phyloP scores from a whole-genome alignment of 2,113 vertebrate species.

The Psophia crepitans region DNA sequence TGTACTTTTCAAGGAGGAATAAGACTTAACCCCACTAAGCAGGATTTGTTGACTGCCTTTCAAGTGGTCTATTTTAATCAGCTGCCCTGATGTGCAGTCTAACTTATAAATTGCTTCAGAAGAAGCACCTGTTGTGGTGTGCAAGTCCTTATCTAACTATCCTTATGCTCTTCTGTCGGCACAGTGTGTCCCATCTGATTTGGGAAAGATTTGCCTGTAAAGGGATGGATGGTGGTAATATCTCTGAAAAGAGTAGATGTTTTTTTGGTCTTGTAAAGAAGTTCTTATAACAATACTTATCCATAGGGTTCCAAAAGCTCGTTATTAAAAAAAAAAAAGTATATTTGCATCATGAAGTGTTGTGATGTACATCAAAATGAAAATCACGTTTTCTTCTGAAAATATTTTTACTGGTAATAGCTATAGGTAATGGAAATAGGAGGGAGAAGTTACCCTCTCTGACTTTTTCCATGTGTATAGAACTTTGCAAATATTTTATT shows the following conservation, averaged over 20 bases:
- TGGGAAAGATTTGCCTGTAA: neutral
- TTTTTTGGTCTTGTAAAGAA: neutral
- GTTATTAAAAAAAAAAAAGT: too few relatives aligned
- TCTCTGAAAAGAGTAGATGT: neutral
- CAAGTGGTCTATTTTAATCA: neutral
- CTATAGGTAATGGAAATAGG: neutral
- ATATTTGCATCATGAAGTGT: neutral
- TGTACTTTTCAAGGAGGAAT: neutral
- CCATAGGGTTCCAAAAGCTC: fast-evolving
- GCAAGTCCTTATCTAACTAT: neutral
- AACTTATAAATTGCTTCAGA: neutral
- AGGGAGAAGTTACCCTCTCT: neutral
- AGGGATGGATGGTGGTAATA: neutral
- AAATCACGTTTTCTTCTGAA: neutral
- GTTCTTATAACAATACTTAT: neutral
- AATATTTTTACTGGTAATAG: neutral
- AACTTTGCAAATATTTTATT: neutral
- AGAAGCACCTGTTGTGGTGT: neutral
- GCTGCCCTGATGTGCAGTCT: neutral
- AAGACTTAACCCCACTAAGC: neutral
- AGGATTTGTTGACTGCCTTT: neutral
- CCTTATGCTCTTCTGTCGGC: neutral
- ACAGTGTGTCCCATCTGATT: neutral
- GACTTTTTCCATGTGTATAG: neutral
- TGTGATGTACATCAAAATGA: neutral